Percentiles rank a stretch among this genome's conserved stretches.
phyloP scores from a whole-genome alignment of 2,888 invertebrate genomes.

The Lithodes maja region DNA sequence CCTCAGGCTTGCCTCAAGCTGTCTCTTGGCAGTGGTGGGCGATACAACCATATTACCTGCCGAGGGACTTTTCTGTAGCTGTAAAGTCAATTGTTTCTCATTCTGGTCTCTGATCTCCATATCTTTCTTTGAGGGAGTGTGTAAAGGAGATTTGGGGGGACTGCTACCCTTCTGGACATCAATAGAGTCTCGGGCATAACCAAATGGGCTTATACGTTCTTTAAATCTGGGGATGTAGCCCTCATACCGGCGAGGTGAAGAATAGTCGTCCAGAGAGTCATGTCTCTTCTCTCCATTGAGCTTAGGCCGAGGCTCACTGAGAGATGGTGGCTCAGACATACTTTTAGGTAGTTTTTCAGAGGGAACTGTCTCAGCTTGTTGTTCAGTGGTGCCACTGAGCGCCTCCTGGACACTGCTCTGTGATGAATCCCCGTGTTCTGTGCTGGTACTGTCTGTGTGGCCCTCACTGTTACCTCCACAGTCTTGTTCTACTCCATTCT shows the following conservation, averaged over 20 bases:
- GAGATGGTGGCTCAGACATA: slow-evolving; percentile 60
- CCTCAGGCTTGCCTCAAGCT: slow-evolving; percentile 50
- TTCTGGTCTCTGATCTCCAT: slow-evolving; percentile 45
- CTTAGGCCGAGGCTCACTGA: slow-evolving; percentile 34
- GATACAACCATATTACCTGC: slow-evolving; percentile 22
- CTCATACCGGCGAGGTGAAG: slow-evolving; percentile 58
- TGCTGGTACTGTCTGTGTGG: slow-evolving; percentile 56
- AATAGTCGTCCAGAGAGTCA: slow-evolving; percentile 55
- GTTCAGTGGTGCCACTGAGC: slow-evolving; percentile 9
- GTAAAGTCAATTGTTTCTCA: slow-evolving; percentile 2
- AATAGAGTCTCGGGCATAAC: slow-evolving; percentile 64
- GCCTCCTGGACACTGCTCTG: slow-evolving; percentile 60
- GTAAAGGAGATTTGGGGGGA: slow-evolving; percentile 34
- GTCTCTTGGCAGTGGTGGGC: slow-evolving; percentile 52
- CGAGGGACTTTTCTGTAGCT: not conserved
- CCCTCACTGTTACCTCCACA: slow-evolving; percentile 20
- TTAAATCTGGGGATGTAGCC: slow-evolving; percentile 69
- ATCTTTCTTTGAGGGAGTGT: slow-evolving; percentile 52
- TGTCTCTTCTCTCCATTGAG: slow-evolving; percentile 51
- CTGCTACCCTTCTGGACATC: slow-evolving; percentile 55
- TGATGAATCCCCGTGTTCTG: slow-evolving; percentile 46
- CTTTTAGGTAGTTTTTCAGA: slow-evolving; percentile 31
- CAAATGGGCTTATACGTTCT: slow-evolving; percentile 61
- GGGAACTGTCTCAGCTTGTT: not conserved
- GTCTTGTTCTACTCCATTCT: not conserved